phyloP scores from a whole-genome alignment of 1,140 invertebrate species.

The Drosophila pandora region DNA sequence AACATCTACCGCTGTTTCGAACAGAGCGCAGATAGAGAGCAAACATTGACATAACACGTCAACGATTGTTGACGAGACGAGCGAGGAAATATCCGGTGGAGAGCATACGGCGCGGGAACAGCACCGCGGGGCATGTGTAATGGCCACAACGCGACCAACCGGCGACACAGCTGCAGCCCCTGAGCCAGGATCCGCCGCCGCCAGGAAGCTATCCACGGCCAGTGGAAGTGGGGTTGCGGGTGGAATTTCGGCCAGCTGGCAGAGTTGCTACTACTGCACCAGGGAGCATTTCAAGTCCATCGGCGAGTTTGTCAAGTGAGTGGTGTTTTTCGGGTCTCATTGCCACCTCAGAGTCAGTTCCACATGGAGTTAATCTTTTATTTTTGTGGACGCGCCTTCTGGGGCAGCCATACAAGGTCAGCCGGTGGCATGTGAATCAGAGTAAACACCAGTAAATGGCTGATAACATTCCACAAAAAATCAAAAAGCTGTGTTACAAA shows the following conservation, averaged over 20 bases:
- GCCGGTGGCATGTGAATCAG: not conserved
- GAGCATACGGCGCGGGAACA: conserved; percentile 28
- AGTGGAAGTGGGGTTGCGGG: conserved; percentile 21
- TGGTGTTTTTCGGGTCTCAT: conserved; percentile 3
- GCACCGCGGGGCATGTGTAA: conserved; percentile 58
- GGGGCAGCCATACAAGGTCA: not conserved
- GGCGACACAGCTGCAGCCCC: conserved; percentile 16
- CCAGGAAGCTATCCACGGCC: conserved; percentile 25
- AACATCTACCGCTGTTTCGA: conserved; percentile 3
- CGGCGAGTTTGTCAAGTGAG: conserved; percentile 85
- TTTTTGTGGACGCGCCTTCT: not conserved
- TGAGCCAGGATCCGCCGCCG: conserved; percentile 4
- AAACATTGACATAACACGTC: conserved; percentile 79
- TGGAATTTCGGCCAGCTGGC: conserved; percentile 80
- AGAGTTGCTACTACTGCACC: conserved; percentile 86
- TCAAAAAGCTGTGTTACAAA: not conserved
- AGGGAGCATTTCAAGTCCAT: conserved; percentile 84
- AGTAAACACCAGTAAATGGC: not conserved
- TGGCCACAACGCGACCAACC: conserved; percentile 56
- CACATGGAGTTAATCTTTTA: not conserved
- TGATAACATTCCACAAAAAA: not conserved
- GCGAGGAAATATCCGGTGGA: conserved; percentile 19
- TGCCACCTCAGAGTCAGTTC: not conserved
- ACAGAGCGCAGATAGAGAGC: conserved; percentile 27
- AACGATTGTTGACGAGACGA: conserved; percentile 45